Base-by-base conservation (phyloP, 2,797 vertebrate genomes). In the Parauchenoglanis punctatus region DNA sequence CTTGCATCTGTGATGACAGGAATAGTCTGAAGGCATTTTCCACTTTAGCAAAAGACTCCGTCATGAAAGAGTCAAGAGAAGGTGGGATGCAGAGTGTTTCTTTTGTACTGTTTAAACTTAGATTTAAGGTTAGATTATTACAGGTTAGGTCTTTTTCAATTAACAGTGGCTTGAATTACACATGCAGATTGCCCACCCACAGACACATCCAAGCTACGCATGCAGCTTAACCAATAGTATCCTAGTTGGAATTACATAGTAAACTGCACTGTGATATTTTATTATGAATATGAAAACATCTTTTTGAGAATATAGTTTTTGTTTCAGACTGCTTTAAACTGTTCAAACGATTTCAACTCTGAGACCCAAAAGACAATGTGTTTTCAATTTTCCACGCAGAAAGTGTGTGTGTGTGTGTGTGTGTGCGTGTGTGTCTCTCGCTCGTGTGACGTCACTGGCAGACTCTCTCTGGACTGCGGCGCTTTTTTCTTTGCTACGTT, bases 341-440 rank as follows among this genome's bases (percentile, higher is more conserved):
- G 67, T 68, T 75, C 75, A 40, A 40, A 40, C 59, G 68, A 67
- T 65, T 83, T 78, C 35, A 85, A 44, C n/a, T 15, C 77, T 85
- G 54, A 83, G 81, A 75, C 61, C 86, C n/a, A 78, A 86, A 52
- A 58, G 85, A 85, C 77, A 89, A 89, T 91, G 86, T 91, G 91
- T 86, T 91, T 89, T 85, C 84, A 85, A 89, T 90, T 89, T 88
- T 89, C 46, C 85, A 77, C 56, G n/a, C 75, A 77, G 20, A 73
- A 35, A 35, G 28, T 12, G 20, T 73, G 72, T 46, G 68, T 76
- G 77, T 65, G 46, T 80, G 78, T 15, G 83, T 44, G 87, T 65
- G 59, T 68, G 85, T 46, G 82, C 31, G 84, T 54, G 68, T 35
- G 83, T 23, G 78, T 58, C 78, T 11, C 81, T 46, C 12, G 20